A percentile compares a stretch with the other conserved stretches of the same genome.
These are phyloP conservation scores for Syncerus caffer DNA, from an alignment of 2,797 vertebrate species.

Conservation along the genomic window DNA sequence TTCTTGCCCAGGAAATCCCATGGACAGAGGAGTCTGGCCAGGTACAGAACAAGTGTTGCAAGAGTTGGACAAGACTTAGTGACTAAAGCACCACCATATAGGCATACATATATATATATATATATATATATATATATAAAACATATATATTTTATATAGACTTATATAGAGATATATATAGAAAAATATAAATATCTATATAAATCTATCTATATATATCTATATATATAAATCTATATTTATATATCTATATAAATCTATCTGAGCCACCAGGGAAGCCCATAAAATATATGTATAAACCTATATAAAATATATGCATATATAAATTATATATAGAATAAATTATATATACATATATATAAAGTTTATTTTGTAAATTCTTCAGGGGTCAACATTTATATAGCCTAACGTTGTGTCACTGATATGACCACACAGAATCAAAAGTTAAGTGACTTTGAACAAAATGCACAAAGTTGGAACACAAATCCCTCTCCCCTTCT, in stretches of 20 bases:
- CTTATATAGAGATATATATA: neutral
- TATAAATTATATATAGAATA: neutral
- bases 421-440: neutral
- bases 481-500: neutral
- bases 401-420: neutral
- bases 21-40: neutral
- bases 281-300: neutral
- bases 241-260: neutral
- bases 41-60: neutral
- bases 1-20: neutral
- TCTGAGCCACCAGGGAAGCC: neutral
- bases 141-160: neutral
- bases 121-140: no score
- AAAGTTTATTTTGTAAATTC: neutral
- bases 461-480: neutral
- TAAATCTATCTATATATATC: neutral
- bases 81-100: neutral
- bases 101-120: neutral
- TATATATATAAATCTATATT: neutral
- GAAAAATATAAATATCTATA: neutral
- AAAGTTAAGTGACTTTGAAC: neutral
- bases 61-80: neutral
- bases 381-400: neutral
- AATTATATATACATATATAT: neutral
- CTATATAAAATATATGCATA: neutral